These are phyloP conservation scores for Meloidogyne hapla DNA, from an alignment of 1,140 invertebrate species.

Conservation along the genomic window DNA sequence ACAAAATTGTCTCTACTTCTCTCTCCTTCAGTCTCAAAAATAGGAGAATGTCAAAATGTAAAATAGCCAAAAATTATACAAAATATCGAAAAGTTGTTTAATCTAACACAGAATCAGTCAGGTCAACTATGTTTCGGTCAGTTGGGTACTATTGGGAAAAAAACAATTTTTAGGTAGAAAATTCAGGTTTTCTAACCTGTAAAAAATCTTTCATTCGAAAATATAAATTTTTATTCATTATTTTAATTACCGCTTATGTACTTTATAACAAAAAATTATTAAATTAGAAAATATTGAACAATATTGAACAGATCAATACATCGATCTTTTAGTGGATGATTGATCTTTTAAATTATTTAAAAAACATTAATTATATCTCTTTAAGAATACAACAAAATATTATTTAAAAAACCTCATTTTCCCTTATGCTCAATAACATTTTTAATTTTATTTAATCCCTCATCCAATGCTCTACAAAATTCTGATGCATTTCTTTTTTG, in stretches of 20 bases:
- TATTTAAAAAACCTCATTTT: conserved; percentile 3
- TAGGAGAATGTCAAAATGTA: not conserved
- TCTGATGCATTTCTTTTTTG: conserved; percentile 18
- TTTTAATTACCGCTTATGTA: no score
- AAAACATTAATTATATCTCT: not conserved
- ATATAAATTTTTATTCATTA: no score
- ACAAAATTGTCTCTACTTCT: not conserved
- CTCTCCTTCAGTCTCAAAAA: not conserved
- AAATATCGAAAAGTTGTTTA: not conserved
- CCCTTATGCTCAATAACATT: not conserved
- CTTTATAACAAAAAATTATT: no score
- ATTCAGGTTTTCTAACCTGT: not conserved
- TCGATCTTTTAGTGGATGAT: no score
- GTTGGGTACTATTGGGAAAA: no score
- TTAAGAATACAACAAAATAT: conserved; percentile 4
- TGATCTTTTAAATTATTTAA: conserved; percentile 72
- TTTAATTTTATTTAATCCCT: conserved; percentile 18
- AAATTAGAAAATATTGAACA: no score
- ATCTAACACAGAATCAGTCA: no score
- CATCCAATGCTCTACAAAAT: conserved; percentile 18
- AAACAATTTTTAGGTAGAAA: no score
- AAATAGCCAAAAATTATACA: not conserved
- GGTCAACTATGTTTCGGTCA: no score
- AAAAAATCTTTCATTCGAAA: no score
- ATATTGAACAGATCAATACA: no score